These are phyloP conservation scores for Actenoides hombroni DNA, from an alignment of 2,113 vertebrate species.

Conservation along the genomic window DNA sequence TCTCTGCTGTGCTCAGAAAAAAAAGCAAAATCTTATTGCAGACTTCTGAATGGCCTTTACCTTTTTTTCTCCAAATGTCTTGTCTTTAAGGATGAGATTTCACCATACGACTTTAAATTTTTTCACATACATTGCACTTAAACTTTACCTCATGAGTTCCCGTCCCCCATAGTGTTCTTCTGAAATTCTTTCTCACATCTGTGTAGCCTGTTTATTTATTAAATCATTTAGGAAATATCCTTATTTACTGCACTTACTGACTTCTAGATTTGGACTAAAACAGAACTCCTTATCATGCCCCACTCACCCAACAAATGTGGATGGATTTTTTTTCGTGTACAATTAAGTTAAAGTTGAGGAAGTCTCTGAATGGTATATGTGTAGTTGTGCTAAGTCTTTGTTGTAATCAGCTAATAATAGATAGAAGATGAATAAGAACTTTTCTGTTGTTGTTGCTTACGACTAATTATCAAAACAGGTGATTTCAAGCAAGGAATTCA, in stretches of 20 bases:
- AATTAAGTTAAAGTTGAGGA: not conserved
- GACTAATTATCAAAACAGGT: not conserved
- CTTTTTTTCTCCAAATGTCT: not conserved
- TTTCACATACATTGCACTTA: not conserved
- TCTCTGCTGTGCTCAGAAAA: not conserved
- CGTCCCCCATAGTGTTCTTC: not conserved
- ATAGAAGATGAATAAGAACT: not conserved
- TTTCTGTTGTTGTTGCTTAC: not conserved
- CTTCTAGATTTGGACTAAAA: not conserved
- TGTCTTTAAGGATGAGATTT: not conserved
- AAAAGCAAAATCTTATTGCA: not conserved
- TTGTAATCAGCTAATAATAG: not conserved
- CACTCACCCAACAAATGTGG: not conserved
- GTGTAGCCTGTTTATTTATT: not conserved
- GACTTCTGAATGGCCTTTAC: not conserved
- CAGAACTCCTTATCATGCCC: not conserved
- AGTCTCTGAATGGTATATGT: not conserved
- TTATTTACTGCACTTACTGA: not conserved
- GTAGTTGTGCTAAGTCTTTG: not conserved
- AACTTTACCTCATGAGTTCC: not conserved
- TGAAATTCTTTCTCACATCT: not conserved
- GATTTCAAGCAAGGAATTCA: not conserved
- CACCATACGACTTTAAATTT: not conserved
- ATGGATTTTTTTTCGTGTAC: not conserved
- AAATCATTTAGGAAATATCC: not conserved